A percentile compares a stretch with the other conserved stretches of the same genome.
These are phyloP conservation scores for Gopherus flavomarginatus DNA, from an alignment of 2,113 vertebrate species.

Conservation along the genomic window DNA sequence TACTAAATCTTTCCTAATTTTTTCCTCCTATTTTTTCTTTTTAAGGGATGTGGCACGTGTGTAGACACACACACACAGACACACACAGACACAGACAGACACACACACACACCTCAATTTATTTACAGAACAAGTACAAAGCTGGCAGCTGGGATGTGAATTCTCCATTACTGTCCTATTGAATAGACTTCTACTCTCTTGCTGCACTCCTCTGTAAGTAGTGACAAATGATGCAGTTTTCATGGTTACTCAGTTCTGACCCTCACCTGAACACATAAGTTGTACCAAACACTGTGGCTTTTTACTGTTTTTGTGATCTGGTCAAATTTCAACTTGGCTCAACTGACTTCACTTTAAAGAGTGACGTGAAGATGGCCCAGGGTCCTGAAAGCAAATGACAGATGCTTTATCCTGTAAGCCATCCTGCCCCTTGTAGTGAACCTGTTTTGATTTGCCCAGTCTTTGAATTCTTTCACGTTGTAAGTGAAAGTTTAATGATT, in stretches of 20 bases:
- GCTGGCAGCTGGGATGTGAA: conserved; percentile 9
- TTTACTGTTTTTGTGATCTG: conserved; percentile 55
- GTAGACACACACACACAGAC: not conserved
- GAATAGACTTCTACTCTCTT: conserved; percentile 39
- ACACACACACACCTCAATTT: conserved; percentile 3
- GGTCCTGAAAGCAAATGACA: conserved; percentile 13
- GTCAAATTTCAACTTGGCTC: conserved; percentile 53
- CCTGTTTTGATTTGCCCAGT: not conserved
- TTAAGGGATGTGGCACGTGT: not conserved
- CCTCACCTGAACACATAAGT: conserved; percentile 59
- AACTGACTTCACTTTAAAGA: conserved; percentile 36
- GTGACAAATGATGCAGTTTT: conserved; percentile 60
- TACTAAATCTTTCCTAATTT: conserved; percentile 6
- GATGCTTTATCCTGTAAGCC: not conserved
- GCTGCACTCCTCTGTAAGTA: conserved; percentile 37
- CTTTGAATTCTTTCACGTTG: not conserved
- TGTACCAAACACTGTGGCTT: conserved; percentile 27
- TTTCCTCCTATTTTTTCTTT: conserved; percentile 2
- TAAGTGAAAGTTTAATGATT: conserved; percentile 18
- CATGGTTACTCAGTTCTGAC: conserved; percentile 56
- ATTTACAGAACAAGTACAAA: conserved; percentile 44
- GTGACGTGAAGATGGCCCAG: conserved; percentile 27
- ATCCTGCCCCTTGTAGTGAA: not conserved
- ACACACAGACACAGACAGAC: not conserved
- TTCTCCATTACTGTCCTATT: conserved; percentile 37